Evolutionary conservation across 1,140 invertebrate genomes (phyloP), one percentile per base, ranked within the genome.

Genomic region (Drosophila arawakana): DNA sequence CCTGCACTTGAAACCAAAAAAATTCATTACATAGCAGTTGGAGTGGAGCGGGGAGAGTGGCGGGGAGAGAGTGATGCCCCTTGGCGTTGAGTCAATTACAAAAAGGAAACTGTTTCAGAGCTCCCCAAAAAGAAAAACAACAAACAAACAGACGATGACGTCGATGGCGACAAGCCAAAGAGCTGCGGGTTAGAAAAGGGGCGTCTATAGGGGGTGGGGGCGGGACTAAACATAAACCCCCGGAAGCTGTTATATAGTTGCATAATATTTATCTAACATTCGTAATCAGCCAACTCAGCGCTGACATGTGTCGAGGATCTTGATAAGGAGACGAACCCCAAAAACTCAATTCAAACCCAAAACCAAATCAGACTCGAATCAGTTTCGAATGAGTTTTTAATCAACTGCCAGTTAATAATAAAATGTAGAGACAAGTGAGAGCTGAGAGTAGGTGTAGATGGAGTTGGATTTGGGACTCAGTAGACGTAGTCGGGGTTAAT

Each of bases 401-500:
- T 86, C 79, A 86, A 88, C 83, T 86, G 76, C 65, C 83, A 80
- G 83, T 80, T 82, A 82, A 79, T 85, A 86, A 86, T 81, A 68
- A 75, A 81, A 81, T 78, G 72, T 78, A 81, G 70, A 85, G 59
- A 73, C 67, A 80, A 75, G 67, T 57, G 49, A 62, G 37, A 49
- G 10, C 15, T n/a, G 34, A 50, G 2, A n/a, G 15, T 8, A 30
- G 0, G 30, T 30, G 39, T 30, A 21, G 15, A 4, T 9, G 39
- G 13, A 25, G 25, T 9, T 37, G 4, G 18, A 5, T 8, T 13
- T 25, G 35, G 10, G 35, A 2, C 13, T 54, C 7, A 10, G 3
- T 43, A n/a, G n/a, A 30, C 25, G 15, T 25, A 25, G n/a, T 55
- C 10, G 49, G 37, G 34, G 15, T 25, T 25, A 47, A 39, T 47